Conservation (phyloP, 2,797 vertebrate species). For the Thalassophryne amazonica region DNA sequence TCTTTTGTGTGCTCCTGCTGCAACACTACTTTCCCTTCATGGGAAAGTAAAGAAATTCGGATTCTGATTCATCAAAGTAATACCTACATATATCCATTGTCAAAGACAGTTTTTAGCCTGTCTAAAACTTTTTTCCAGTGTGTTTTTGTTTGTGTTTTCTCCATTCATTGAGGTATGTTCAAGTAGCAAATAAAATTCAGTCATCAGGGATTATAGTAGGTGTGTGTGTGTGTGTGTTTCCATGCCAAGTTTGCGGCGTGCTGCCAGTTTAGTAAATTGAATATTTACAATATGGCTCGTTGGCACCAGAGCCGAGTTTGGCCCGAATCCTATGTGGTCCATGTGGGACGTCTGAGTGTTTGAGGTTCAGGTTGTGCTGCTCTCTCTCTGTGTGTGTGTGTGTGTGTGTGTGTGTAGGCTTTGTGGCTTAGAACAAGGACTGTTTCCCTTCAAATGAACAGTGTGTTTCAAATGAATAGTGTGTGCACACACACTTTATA, state of each 20-base stretch:
- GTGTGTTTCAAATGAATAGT: too few species aligned
- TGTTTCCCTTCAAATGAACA: constrained; percentile 11
- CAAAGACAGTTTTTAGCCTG: too few species aligned
- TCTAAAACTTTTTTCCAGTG: too few species aligned
- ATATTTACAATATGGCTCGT: constrained; percentile 27
- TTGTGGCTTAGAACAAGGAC: constrained; percentile 20
- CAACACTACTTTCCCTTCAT: too few species aligned
- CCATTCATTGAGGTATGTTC: background rate
- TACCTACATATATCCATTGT: too few species aligned
- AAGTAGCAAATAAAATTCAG: background rate
- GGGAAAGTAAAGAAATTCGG: too few species aligned
- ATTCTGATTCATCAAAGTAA: too few species aligned
- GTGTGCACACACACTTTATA: too few species aligned
- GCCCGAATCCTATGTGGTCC: background rate
- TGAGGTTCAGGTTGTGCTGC: too few species aligned
- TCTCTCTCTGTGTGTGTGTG: background rate
- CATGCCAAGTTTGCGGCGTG: background rate
- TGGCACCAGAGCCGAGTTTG: constrained; percentile 21
- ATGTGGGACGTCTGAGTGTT: background rate
- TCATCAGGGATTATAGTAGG: background rate
- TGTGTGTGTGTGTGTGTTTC: background rate
- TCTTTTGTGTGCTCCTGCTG: too few species aligned
- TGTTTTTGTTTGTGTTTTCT: background rate
- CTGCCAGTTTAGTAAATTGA: constrained; percentile 34
- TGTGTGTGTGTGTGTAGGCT: background rate